Percentiles rank a stretch among this genome's conserved stretches.
Evolutionary conservation across 2,888 invertebrate species (phyloP).

Genomic region (Bhutanitis thaidina): DNA sequence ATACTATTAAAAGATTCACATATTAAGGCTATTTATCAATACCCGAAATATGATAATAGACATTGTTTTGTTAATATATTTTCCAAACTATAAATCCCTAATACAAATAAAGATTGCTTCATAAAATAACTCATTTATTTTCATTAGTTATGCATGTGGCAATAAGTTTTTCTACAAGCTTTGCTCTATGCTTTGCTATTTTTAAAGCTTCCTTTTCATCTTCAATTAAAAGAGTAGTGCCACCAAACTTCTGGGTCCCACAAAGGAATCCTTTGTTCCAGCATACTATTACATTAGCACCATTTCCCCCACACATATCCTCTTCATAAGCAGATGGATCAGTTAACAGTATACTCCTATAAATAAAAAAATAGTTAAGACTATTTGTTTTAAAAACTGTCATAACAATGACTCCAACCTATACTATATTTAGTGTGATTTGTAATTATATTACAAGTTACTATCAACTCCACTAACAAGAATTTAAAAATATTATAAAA

Average conservation of each 20-base stretch:
- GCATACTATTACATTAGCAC: constrained; percentile 82
- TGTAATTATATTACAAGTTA: too few relatives aligned
- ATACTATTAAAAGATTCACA: too few relatives aligned
- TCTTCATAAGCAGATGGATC: constrained; percentile 93
- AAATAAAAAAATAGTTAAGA: constrained; percentile 34
- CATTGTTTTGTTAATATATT: too few relatives aligned
- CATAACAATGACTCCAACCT: too few relatives aligned
- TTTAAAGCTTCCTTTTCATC: constrained; percentile 80
- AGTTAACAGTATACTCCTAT: constrained; percentile 82
- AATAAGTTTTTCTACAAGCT: constrained; percentile 67
- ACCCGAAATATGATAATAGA: too few relatives aligned
- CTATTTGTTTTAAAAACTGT: not conserved
- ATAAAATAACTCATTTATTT: constrained; percentile 16
- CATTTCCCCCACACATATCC: constrained; percentile 82
- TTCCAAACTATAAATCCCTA: too few relatives aligned
- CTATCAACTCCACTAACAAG: too few relatives aligned
- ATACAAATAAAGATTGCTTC: too few relatives aligned
- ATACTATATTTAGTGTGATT: too few relatives aligned
- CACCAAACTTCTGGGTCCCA: constrained; percentile 88
- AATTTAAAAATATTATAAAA: too few relatives aligned
- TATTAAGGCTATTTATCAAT: too few relatives aligned
- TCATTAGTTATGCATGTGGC: constrained; percentile 50
- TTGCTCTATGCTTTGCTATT: constrained; percentile 80
- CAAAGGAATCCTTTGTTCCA: constrained; percentile 82
- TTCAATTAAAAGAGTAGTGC: constrained; percentile 79